Percentiles rank a stretch among this genome's conserved stretches.
phyloP scores from a whole-genome alignment of 2,888 invertebrate genomes.

The Eilema griseolum region DNA sequence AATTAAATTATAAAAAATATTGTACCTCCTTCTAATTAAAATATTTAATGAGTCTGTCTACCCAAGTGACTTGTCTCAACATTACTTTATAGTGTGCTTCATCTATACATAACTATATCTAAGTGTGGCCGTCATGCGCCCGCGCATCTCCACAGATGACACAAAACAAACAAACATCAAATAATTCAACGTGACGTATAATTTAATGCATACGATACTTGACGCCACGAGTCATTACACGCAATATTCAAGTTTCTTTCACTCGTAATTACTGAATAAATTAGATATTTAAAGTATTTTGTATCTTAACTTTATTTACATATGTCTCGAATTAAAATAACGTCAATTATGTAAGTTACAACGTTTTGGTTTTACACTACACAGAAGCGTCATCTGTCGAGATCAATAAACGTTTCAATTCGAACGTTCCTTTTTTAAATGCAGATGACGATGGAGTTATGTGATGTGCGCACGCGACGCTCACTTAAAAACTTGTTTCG shows the following conservation, averaged over 20 bases:
- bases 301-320: rapidly evolving
- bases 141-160: conserved; percentile 44
- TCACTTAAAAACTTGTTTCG: conserved; percentile 44
- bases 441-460: conserved; percentile 46
- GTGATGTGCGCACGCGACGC: conserved; percentile 40
- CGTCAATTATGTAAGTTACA: conserved; percentile 5
- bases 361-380: conserved; percentile 14
- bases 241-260: conserved; percentile 48
- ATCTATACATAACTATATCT: conserved; percentile 6
- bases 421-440: conserved; percentile 51
- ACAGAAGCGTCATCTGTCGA: conserved; percentile 67
- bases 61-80: not conserved
- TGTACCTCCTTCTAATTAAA: not conserved
- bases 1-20: not conserved
- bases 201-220: conserved; percentile 51
- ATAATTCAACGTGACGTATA: conserved; percentile 48
- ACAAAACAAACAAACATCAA: conserved; percentile 40
- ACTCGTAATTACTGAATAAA: conserved; percentile 31
- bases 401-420: conserved; percentile 65
- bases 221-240: conserved; percentile 46
- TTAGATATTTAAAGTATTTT: not conserved
- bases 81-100: conserved; percentile 6
- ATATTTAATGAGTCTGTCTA: not conserved
- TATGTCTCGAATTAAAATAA: conserved; percentile 12
- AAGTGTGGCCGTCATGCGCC: conserved; percentile 22